These are phyloP conservation scores for Meloidogyne chitwoodi DNA, from an alignment of 1,140 invertebrate genomes.

Conservation along the genomic window DNA sequence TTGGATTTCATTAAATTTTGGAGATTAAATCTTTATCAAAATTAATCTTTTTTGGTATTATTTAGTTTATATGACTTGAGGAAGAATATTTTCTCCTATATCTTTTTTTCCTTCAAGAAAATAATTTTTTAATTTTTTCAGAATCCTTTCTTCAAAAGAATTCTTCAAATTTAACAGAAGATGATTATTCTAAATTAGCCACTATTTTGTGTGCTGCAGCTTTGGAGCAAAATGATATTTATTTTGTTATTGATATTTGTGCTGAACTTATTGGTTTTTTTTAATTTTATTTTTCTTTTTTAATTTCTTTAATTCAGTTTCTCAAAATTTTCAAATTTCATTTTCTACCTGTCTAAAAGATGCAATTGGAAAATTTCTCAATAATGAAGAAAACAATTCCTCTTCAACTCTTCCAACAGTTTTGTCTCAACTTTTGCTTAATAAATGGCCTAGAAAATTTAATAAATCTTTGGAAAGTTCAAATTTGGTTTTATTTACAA, in stretches of 20 bases:
- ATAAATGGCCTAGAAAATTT: slow-evolving; percentile 26
- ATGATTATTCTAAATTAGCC: slow-evolving; percentile 9
- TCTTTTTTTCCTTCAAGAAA: too few species aligned
- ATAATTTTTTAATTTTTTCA: not conserved
- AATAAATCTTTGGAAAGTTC: slow-evolving; percentile 33
- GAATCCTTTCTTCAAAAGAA: slow-evolving; percentile 23
- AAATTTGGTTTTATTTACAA: slow-evolving; percentile 24
- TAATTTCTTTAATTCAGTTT: not conserved
- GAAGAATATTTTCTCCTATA: too few species aligned
- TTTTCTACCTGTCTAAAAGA: not conserved
- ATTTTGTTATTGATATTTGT: slow-evolving; percentile 29
- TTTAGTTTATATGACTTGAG: too few species aligned
- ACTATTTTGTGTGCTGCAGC: slow-evolving; percentile 16
- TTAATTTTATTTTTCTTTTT: not conserved
- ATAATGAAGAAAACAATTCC: not conserved
- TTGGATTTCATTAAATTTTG: too few species aligned
- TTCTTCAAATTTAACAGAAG: slow-evolving; percentile 1
- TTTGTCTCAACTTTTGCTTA: slow-evolving; percentile 24
- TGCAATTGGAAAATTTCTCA: slow-evolving; percentile 1
- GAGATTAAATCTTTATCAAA: too few species aligned
- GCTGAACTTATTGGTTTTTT: slow-evolving; percentile 26
- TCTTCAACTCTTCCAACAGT: slow-evolving; percentile 21
- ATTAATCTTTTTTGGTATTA: too few species aligned
- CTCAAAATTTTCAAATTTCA: slow-evolving; percentile 22
- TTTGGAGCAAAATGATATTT: slow-evolving; percentile 23